These are phyloP conservation scores for Drosophila prolongata DNA, from an alignment of 2,888 invertebrate species.

Conservation along the genomic window DNA sequence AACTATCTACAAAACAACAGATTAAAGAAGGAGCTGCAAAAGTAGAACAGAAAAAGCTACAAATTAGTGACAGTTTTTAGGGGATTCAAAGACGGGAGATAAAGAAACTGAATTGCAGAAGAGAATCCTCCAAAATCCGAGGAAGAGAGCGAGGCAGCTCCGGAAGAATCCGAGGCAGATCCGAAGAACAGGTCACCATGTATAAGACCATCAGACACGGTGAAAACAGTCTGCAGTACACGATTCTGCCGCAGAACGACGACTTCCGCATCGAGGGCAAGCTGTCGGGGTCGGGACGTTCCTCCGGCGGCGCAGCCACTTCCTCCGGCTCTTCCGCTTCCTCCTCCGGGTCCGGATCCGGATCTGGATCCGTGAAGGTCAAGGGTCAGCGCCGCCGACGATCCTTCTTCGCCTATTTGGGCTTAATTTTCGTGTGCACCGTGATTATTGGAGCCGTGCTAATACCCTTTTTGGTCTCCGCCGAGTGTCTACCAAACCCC, in stretches of 20 bases:
- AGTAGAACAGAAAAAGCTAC: background rate
- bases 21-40: background rate
- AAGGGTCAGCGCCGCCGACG: conserved; percentile 67
- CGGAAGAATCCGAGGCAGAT: background rate
- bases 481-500: conserved; percentile 83
- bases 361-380: conserved; percentile 32
- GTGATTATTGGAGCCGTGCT: conserved; percentile 84
- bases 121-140: background rate
- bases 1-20: no score
- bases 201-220: conserved; percentile 91
- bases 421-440: conserved; percentile 83
- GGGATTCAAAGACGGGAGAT: background rate
- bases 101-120: background rate
- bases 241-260: conserved; percentile 90
- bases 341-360: conserved; percentile 64
- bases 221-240: conserved; percentile 90
- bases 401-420: conserved; percentile 84
- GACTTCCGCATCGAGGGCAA: conserved; percentile 87
- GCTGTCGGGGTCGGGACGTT: conserved; percentile 84
- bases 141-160: background rate
- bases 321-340: conserved; percentile 82
- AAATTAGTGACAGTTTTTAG: no score
- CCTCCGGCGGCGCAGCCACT: conserved; percentile 75
- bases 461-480: conserved; percentile 83
- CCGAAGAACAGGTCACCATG: conserved; percentile 84